phyloP scores from a whole-genome alignment of 2,888 invertebrate species.

The Digitonthophagus gazella region DNA sequence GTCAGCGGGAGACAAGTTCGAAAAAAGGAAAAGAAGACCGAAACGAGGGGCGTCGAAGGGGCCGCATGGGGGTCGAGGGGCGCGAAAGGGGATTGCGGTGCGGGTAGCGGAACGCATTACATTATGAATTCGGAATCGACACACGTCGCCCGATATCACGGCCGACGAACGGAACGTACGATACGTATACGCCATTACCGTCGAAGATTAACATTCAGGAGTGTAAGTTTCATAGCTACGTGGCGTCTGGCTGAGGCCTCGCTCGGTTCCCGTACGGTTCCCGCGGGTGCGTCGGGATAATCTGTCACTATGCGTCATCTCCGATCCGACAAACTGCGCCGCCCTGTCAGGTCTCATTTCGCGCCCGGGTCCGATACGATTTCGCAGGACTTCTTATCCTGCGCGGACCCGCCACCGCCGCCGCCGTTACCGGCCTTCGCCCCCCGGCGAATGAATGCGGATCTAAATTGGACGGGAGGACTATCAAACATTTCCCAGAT shows the following conservation, averaged over 20 bases:
- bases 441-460: neutral
- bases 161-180: conserved; percentile 25
- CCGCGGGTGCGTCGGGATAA: conserved; percentile 38
- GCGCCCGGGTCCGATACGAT: conserved; percentile 27
- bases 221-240: conserved; percentile 34
- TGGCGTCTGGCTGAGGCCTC: conserved; percentile 24
- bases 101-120: conserved; percentile 18
- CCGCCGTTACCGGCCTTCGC: neutral
- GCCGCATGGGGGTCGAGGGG: neutral
- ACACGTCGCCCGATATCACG: conserved; percentile 26
- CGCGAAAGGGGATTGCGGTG: neutral
- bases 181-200: conserved; percentile 32
- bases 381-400: conserved; percentile 12
- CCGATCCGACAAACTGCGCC: conserved; percentile 35
- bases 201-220: conserved; percentile 33
- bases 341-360: conserved; percentile 40
- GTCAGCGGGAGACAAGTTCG: neutral
- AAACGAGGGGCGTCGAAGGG: neutral
- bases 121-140: conserved; percentile 33
- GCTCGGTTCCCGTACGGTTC: too few relatives aligned
- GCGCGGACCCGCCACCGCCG: conserved; percentile 1
- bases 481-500: neutral
- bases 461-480: neutral
- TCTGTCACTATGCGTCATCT: conserved; percentile 39
- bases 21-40: neutral